Evolutionary conservation across 2,888 invertebrate genomes (phyloP), one percentile per base, ranked within the genome.

Genomic region (Tachina lurida): DNA sequence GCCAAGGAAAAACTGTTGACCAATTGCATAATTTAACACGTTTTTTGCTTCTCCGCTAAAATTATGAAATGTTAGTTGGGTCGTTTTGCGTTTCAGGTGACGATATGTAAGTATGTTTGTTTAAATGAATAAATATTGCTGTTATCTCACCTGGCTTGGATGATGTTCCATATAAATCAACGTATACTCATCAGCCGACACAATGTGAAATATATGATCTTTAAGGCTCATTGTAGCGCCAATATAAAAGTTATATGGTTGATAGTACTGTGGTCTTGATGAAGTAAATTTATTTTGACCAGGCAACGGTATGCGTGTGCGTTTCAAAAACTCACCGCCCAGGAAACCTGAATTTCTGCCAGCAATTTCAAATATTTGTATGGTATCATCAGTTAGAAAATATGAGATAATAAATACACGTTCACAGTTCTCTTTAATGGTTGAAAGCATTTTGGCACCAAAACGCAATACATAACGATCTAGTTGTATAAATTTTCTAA

Each of bases 121-220:
- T 31, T 5, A 31, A 31, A 31, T 31, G 31, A 31, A 31, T 31
- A 31, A 31, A 31, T 31, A 31, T 31, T 31, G 5, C 5, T n/a
- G n/a, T 9, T 31, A n/a, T 63, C 88, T 90, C 10, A 97, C 97
- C 94, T 97, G 95, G 79, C 94, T 93, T 78, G 95, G 93, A 92
- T 97, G 94, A 10, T 95, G 90, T 92, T 98, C 98, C 97, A 98
- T 96, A 90, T 97, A 98, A 60, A 96, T 94, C 70, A 98, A 93
- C 0, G 97, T 96, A 90, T 97, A 98, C 90, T 97, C 96, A 91
- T 98, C 98, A 2, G 97, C 97, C 2, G 95, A 95, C 1, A 95
- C 93, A 45, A 98, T 93, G 67, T 96, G 93, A 91, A 98, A 98
- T 65, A 95, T 93, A 90, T 97, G 97, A 87, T 95, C 95, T 90